Evolutionary conservation across 2,797 vertebrate species (phyloP), one percentile per base, ranked within the genome.

Genomic region (Pyrrhura leucotis): DNA sequence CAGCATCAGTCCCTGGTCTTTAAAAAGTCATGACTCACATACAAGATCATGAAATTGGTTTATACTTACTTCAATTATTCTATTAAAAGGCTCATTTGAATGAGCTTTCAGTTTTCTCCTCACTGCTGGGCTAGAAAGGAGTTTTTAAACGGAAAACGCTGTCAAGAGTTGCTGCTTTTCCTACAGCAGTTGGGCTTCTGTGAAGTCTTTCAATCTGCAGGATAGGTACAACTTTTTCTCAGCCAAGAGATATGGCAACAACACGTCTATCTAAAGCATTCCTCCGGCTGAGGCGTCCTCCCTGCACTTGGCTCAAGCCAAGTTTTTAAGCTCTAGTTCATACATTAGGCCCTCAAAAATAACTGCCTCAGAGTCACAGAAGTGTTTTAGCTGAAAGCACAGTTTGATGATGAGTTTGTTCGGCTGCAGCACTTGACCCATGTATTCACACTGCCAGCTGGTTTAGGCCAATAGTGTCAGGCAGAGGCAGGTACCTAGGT

Each of bases 31-130:
- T 44, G 35, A 80, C 61, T 89, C 69, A 61, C 31, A 63, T 72
- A 71, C 51, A 63, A 86, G 74, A 89, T 33, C 44, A 56, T 26
- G 17, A 68, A 87, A 72, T 54, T 10, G 42, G 53, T 54, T 89
- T 50, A 83, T 59, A 79, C 85, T 89, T 71, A 76, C 78, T 12
- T 3, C 23, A 39, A 16, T 77, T 89, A 93, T 81, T 82, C 81
- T 75, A 88, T 86, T 86, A 82, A 90, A 81, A 74, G 87, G 12
- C 23, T 92, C 25, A 37, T 92, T 86, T 93, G 67, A 84, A 93
- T 85, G 50, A 89, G 44, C 29, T 76, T 82, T 12, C 8, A 20
- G 47, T 35, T 91, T 93, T 86, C 67, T 89, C 33, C 20, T 58
- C 5, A 0, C 45, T 54, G 33, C 54, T 59, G 73, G 18, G 48